phyloP scores from a whole-genome alignment of 2,113 vertebrate genomes.

The Oryzias melastigma region DNA sequence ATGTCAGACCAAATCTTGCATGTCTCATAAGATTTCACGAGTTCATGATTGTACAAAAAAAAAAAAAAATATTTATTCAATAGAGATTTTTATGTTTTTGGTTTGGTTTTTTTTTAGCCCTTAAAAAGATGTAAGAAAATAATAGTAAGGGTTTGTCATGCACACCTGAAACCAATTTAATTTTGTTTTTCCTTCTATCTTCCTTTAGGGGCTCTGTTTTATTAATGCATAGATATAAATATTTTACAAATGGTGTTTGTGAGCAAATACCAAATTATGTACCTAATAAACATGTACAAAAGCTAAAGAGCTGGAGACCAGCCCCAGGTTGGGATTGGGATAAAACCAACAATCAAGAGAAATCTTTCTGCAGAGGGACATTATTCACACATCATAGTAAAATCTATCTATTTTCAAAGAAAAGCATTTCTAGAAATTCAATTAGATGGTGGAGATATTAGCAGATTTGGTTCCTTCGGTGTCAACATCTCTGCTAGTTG shows the following conservation, averaged over 20 bases:
- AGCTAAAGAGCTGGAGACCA: slow-evolving; percentile 60
- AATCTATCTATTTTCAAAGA: slow-evolving; percentile 15
- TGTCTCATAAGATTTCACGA: slow-evolving; percentile 34
- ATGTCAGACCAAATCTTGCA: slow-evolving; percentile 23
- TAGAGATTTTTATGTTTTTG: too few relatives aligned
- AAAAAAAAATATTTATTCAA: too few relatives aligned
- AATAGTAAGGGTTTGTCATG: slow-evolving; percentile 14
- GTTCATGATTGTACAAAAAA: slow-evolving; percentile 40
- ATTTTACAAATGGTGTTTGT: too few relatives aligned
- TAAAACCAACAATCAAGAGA: slow-evolving; percentile 7
- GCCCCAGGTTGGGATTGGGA: slow-evolving; percentile 46
- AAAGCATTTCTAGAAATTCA: too few relatives aligned
- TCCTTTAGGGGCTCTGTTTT: too few relatives aligned
- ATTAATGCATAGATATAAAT: too few relatives aligned
- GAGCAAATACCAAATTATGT: too few relatives aligned
- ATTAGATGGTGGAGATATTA: too few relatives aligned
- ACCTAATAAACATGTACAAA: slow-evolving; percentile 29
- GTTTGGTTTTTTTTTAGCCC: slow-evolving; percentile 12
- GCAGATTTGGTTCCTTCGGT: too few relatives aligned
- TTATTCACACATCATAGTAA: slow-evolving; percentile 27
- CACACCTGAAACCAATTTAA: not conserved
- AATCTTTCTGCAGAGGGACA: slow-evolving; percentile 10
- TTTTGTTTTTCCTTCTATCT: too few relatives aligned
- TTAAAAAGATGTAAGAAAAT: not conserved
- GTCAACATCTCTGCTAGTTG: too few relatives aligned